A percentile compares a stretch with the other conserved stretches of the same genome.
These are phyloP conservation scores for Colletes gigas DNA, from an alignment of 1,140 invertebrate species.

Conservation along the genomic window DNA sequence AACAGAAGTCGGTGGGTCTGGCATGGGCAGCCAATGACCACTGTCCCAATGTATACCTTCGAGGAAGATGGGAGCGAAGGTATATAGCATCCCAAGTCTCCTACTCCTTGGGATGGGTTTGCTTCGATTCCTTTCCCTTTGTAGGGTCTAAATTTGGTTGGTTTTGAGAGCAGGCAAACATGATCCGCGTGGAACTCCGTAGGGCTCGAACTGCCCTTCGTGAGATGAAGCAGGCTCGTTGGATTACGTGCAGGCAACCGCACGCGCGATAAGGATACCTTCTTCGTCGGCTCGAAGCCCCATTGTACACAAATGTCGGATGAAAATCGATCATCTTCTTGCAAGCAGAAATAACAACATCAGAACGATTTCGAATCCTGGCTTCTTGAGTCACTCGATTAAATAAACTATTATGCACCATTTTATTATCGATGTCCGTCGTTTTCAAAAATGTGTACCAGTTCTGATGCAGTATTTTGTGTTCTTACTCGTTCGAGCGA, in stretches of 20 bases:
- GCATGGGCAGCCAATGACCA: conserved; percentile 48
- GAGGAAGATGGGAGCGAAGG: background rate
- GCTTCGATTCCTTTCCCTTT: conserved; percentile 53
- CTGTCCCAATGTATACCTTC: background rate
- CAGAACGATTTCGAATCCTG: no score
- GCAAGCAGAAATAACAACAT: no score
- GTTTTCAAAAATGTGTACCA: no score
- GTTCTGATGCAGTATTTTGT: no score
- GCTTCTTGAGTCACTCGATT: no score
- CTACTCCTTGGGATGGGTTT: background rate
- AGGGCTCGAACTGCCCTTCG: conserved; percentile 51
- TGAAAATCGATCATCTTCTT: no score
- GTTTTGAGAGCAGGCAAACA: conserved; percentile 71
- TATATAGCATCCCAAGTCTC: background rate
- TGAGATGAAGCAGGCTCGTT: background rate
- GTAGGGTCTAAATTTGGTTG: conserved; percentile 68
- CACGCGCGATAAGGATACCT: background rate
- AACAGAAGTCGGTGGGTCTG: conserved; percentile 51
- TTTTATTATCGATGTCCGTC: no score
- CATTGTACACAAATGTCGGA: background rate
- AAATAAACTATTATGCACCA: no score
- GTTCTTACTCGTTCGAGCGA: no score
- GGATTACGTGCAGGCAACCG: background rate
- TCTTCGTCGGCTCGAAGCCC: no score
- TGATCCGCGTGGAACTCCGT: conserved; percentile 25